phyloP scores from a whole-genome alignment of 2,888 invertebrate genomes.

The Empis stercorea region DNA sequence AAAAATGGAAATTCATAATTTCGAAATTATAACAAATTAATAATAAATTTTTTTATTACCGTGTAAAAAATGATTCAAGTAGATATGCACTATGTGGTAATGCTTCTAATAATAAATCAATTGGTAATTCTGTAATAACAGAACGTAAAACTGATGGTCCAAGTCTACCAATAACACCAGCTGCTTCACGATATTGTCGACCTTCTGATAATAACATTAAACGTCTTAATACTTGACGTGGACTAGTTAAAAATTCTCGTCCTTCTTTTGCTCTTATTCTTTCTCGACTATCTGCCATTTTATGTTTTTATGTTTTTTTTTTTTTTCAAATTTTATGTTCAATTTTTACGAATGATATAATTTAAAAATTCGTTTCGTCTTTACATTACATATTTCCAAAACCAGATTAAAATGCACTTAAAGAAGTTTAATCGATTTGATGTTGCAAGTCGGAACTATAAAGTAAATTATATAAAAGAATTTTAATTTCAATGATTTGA shows the following conservation, averaged over 20 bases:
- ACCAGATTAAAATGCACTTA: too few species aligned
- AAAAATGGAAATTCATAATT: background rate
- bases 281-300: conserved; percentile 59
- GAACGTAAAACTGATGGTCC: conserved; percentile 68
- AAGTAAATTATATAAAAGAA: too few species aligned
- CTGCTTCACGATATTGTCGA: conserved; percentile 80
- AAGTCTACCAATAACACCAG: conserved; percentile 65
- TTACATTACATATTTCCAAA: too few species aligned
- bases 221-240: conserved; percentile 51
- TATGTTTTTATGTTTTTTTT: too few species aligned
- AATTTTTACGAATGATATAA: too few species aligned
- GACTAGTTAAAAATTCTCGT: conserved; percentile 47
- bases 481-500: too few species aligned
- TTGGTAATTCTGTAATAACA: conserved; percentile 64
- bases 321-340: too few species aligned
- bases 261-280: conserved; percentile 52
- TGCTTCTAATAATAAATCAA: conserved; percentile 78
- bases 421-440: too few species aligned
- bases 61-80: conserved; percentile 67
- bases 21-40: too few species aligned
- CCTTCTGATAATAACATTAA: conserved; percentile 76
- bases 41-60: conserved; percentile 45
- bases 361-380: too few species aligned
- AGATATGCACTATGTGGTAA: conserved; percentile 78
- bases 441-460: too few species aligned